Evolutionary conservation across 1,140 invertebrate species (phyloP), one percentile per base, ranked within the genome.

Genomic region (Eumaeus atala): DNA sequence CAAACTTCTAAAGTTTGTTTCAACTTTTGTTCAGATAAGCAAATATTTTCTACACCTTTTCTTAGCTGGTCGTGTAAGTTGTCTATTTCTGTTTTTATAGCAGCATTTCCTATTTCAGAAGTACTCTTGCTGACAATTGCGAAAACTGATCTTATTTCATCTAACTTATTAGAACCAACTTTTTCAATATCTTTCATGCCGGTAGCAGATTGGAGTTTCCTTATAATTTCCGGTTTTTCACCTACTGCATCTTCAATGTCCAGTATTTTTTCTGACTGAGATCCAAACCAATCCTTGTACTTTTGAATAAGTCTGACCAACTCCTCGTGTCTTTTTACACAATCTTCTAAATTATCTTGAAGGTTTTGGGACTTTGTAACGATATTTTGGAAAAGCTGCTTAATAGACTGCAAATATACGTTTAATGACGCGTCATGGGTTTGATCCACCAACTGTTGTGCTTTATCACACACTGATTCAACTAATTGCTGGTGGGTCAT

Each of bases 381-480:
- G 64, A 98, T 95, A 67, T 94, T 94, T 61, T 94, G 90, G 84
- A 98, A 98, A 11, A 97, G 88, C 71, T 94, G 92, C 71, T 96
- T 95, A 6, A 98, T 96, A 0, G 96, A 97, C 66, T 95, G 92
- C 0, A 97, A 83, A 77, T 96, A 97, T 5, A 94, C 90, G 75
- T 96, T 94, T 47, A 97, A 77, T 1, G 94, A 93, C 40, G 92
- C 93, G 67, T 97, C 95, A 74, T 96, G 93, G 3, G 95, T 97
- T 84, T 96, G 93, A 75, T 96, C 93, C 8, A 97, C 94, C 18
- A 98, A 86, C 48, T 95, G 91, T 70, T 96, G 94, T 9, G 96
- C 96, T 83, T 96, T 97, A 54, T 97, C 95, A 76, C 95, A 96
- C 14, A 98, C 95, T 54, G 93, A 92, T 72, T 97, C 95, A 0